Evolutionary conservation across 2,797 vertebrate species (phyloP), one percentile per base, ranked within the genome.

Genomic region (Ceryle rudis): DNA sequence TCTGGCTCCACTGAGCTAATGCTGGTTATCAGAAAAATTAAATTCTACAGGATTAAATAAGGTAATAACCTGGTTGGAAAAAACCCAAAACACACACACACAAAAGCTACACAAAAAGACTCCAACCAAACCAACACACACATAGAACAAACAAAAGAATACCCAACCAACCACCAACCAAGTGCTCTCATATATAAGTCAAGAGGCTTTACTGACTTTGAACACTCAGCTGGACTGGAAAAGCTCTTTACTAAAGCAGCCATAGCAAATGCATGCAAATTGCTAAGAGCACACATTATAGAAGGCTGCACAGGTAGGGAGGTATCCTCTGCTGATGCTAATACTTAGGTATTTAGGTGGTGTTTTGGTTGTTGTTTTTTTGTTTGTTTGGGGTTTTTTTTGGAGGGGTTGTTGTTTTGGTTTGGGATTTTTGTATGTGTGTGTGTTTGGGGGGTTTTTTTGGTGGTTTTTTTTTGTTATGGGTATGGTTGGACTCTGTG

Each of bases 31-130:
- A 93, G 85, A 70, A 89, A 93, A 94, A 75, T 60, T 82, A 35
- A 93, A 95, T 96, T 95, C 70, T 83, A 61, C 33, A 74, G 52
- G n/a, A 80, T 93, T 88, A 95, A 93, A 91, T 18, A 94, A 57
- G 78, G 28, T 62, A 66, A 66, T 90, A 90, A 92, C 90, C 58
- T 66, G 14, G 35, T 39, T 65, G 2, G 22, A 10, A 16, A 0
- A 71, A 23, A 39, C 49, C 54, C 7, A 9, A 42, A 42, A 21
- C 28, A 15, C 18, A 55, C 10, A 55, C 52, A 60, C 29, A 29
- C 28, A 31, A 51, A 26, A 26, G 5, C 15, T 10, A 28, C 51
- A 52, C 4, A 28, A 51, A 26, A 51, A 51, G 28, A 29, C 51
- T 20, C 16, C 15, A 29, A 52, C 15, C 51, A 52, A 52, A 29